These are phyloP conservation scores for Drosophila imparisetae DNA, from an alignment of 2,888 invertebrate species.

Conservation along the genomic window DNA sequence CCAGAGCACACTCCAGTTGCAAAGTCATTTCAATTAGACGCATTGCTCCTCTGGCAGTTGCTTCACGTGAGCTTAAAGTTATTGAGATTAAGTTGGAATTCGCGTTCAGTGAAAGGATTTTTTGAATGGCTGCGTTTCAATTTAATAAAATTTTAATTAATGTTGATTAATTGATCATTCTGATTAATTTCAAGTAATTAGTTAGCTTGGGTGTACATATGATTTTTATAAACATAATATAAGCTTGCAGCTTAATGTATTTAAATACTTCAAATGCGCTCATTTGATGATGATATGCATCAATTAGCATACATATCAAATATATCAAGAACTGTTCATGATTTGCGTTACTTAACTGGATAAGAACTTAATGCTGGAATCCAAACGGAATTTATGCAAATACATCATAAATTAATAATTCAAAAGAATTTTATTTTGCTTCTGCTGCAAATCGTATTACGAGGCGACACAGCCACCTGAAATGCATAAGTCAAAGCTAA, in stretches of 20 bases:
- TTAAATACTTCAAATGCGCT: neutral
- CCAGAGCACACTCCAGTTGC: constrained; percentile 15
- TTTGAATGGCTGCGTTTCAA: neutral
- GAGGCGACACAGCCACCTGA: neutral
- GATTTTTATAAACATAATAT: neutral
- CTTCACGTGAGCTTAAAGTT: neutral
- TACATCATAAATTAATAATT: constrained; percentile 32
- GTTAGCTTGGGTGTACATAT: neutral
- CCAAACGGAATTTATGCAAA: constrained; percentile 6
- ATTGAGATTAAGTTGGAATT: constrained; percentile 2
- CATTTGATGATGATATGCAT: neutral
- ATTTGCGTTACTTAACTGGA: constrained; percentile 1
- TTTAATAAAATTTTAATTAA: neutral
- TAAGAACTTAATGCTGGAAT: neutral
- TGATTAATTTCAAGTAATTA: neutral
- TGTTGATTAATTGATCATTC: neutral
- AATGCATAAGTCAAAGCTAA: neutral
- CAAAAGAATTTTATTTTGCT: constrained; percentile 14
- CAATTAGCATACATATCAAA: neutral
- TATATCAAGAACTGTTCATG: neutral
- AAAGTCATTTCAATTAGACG: constrained; percentile 47
- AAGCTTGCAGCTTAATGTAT: neutral
- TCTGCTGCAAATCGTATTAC: constrained; percentile 12
- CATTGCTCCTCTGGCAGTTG: constrained; percentile 1
- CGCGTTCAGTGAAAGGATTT: neutral